Evolutionary conservation across 2,797 vertebrate species (phyloP).

Genomic region (Sus cebifrons): DNA sequence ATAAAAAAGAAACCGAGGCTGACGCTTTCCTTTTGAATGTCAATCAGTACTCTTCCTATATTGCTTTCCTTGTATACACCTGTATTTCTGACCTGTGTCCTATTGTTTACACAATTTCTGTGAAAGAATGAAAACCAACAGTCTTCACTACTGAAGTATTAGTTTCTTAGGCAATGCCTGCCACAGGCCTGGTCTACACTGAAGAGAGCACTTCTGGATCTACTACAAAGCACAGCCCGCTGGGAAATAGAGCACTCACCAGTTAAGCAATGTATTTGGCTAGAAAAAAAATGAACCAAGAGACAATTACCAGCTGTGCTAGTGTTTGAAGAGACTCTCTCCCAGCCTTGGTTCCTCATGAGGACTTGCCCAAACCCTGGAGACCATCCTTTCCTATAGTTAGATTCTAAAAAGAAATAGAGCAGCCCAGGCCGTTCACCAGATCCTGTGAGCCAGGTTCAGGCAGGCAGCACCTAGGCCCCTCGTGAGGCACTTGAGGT

Average conservation of each 20-base stretch:
- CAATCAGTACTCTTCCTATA: neutral
- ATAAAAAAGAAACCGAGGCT: neutral
- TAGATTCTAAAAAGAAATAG: neutral
- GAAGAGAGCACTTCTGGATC: neutral
- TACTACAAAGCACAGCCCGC: neutral
- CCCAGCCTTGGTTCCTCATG: neutral
- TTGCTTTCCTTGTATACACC: neutral
- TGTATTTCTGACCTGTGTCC: constrained; percentile 1
- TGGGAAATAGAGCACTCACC: neutral
- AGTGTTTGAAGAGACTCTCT: neutral
- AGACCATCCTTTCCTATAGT: neutral
- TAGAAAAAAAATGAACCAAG: constrained; percentile 34
- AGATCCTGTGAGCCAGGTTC: neutral
- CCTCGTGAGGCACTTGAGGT: neutral
- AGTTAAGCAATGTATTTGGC: neutral
- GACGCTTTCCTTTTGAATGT: neutral
- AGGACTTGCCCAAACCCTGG: neutral
- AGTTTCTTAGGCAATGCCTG: neutral
- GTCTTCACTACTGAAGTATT: neutral
- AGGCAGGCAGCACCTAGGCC: neutral
- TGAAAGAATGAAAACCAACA: neutral
- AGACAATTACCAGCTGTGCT: neutral
- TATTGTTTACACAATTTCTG: constrained; percentile 14
- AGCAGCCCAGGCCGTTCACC: neutral
- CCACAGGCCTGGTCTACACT: neutral